Percentiles rank a stretch among this genome's conserved stretches.
phyloP scores from a whole-genome alignment of 2,113 vertebrate species.

The Alethe diademata region DNA sequence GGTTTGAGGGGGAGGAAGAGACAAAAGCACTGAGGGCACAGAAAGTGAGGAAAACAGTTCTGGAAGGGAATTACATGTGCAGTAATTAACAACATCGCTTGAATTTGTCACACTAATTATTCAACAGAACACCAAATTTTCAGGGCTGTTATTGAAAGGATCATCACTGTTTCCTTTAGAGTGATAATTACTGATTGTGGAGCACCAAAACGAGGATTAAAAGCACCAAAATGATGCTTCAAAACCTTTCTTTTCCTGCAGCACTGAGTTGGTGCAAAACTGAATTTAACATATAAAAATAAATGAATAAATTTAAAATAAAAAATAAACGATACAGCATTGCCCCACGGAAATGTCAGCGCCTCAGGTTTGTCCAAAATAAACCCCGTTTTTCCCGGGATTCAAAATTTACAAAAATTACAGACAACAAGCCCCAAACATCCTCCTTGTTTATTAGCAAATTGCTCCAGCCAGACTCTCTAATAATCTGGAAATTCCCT shows the following conservation, averaged over 20 bases:
- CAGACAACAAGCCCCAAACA: conserved; percentile 16
- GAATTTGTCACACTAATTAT: not conserved
- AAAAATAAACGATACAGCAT: not conserved
- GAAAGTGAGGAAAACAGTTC: not conserved
- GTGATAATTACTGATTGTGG: not conserved
- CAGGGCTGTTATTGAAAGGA: not conserved
- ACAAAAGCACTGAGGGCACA: not conserved
- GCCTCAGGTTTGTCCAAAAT: not conserved
- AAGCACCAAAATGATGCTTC: not conserved
- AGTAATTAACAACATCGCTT: not conserved
- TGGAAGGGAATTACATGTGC: not conserved
- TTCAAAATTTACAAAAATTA: conserved; percentile 11
- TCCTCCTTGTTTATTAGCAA: not conserved
- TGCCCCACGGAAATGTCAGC: not conserved
- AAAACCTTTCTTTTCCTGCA: not conserved
- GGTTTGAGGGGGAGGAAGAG: not conserved
- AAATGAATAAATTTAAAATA: not conserved
- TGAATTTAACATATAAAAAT: not conserved
- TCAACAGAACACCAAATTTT: not conserved
- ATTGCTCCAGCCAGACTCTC: not conserved
- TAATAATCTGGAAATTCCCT: not conserved
- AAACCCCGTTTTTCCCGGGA: not conserved
- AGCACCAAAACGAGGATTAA: not conserved
- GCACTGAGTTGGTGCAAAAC: not conserved
- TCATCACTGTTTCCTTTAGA: not conserved